Evolutionary conservation across 1,140 invertebrate genomes (phyloP).

Genomic region (Radopholus similis): DNA sequence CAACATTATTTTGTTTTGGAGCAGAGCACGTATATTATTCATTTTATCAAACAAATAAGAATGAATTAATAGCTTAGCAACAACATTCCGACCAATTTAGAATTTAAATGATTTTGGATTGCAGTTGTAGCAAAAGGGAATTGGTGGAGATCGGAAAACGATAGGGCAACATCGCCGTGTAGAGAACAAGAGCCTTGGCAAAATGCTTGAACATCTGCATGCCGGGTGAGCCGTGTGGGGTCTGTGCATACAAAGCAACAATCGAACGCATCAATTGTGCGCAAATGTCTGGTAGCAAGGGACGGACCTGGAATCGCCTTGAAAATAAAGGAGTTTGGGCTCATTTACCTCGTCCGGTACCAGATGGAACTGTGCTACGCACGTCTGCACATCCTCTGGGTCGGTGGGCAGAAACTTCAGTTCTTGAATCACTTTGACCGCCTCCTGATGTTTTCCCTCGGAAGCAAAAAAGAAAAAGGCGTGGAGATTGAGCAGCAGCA

Average conservation of each 20-base stretch:
- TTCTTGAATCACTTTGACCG: slow-evolving; percentile 30
- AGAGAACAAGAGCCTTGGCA: slow-evolving; percentile 39
- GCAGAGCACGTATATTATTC: too few relatives aligned
- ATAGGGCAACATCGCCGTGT: slow-evolving; percentile 35
- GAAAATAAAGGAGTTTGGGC: neutral
- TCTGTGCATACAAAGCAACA: slow-evolving; percentile 21
- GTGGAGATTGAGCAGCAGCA: slow-evolving; percentile 27
- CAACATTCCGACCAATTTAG: neutral
- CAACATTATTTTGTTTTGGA: too few relatives aligned
- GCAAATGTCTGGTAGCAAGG: slow-evolving; percentile 35
- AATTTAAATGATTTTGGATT: slow-evolving; percentile 35
- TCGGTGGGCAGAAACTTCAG: slow-evolving; percentile 36
- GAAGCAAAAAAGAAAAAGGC: slow-evolving; percentile 22
- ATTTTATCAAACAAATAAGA: neutral
- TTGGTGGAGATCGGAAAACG: slow-evolving; percentile 41
- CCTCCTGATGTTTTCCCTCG: slow-evolving; percentile 21
- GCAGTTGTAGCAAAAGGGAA: slow-evolving; percentile 38
- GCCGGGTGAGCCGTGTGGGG: neutral
- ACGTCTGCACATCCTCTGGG: slow-evolving; percentile 23
- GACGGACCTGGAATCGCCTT: slow-evolving; percentile 20
- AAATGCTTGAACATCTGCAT: slow-evolving; percentile 12
- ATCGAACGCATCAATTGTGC: slow-evolving; percentile 30
- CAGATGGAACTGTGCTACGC: slow-evolving; percentile 18
- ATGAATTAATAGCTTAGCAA: neutral
- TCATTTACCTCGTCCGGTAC: slow-evolving; percentile 28